Evolutionary conservation across 2,888 invertebrate genomes (phyloP), one percentile per base, ranked within the genome.

Genomic region (Ceraclea dissimilis): DNA sequence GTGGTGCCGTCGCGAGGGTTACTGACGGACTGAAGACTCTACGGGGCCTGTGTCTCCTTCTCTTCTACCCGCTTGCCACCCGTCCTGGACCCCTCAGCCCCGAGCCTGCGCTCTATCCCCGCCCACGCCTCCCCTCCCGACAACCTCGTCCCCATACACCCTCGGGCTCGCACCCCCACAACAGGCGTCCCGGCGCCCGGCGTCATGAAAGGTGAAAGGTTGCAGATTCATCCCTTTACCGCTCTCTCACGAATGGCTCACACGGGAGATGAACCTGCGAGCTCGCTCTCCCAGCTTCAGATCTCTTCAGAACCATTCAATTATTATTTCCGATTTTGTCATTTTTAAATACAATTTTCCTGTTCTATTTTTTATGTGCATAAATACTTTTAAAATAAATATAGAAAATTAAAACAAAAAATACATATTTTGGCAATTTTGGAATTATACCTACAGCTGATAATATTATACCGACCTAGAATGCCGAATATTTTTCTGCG

Each of bases 131-230:
- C 39, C n/a, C 19, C 20, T n/a, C 67, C 67, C 66, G 65, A 67
- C 67, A 67, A 70, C 71, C 72, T 68, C 11, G 17, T 8, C 68
- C 68, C 70, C 65, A 67, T 64, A 34, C 48, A 51, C 18, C 39
- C 46, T 31, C 2, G 39, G 34, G 52, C 17, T 51, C 51, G 18
- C 47, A 64, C 63, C 63, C 65, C 63, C 20, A 46, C 46, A 10
- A 19, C 65, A 67, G 67, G 68, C 66, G 66, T 66, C 44, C 54
- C 34, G 54, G 49, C 52, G 51, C 51, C 52, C 52, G 52, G 49
- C 39, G 52, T 52, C 52, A 34, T 26, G 56, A 60, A 56, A 58
- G 58, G 60, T 58, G 56, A 60, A 60, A 60, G 60, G 60, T 60
- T 52, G 58, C 33, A 22, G 52, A 52, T 49, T 43, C 54, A 48